Evolutionary conservation across 2,888 invertebrate genomes (phyloP), one percentile per base, ranked within the genome.

Genomic region (Apotomis turbidana): DNA sequence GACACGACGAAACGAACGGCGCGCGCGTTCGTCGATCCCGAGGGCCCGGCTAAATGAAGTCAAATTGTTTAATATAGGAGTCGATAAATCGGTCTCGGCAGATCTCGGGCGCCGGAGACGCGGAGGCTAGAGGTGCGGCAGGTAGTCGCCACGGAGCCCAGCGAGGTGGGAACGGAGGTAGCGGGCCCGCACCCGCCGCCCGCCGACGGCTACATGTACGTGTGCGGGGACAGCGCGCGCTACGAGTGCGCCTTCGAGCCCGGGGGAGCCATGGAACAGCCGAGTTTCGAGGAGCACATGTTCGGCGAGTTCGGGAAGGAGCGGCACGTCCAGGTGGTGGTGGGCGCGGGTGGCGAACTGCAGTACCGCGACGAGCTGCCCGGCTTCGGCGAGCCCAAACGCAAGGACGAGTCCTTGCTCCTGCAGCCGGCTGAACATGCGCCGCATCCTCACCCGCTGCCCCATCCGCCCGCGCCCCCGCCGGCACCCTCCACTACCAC

Each of bases 251-350:
- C 87, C 80, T 91, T 88, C 85, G 92, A 91, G 79, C 83, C 87
- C 59, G 78, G 78, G 60, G 77, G 74, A 58, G 76, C 90, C 89
- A 89, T 97, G 96, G 97, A 97, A 88, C 96, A 94, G 82, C 91
- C 94, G 46, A 87, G 91, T 75, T 95, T 97, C 89, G 97, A 97
- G 85, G 97, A 97, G 85, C 96, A 96, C 82, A 95, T 96, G 84
- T 97, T 97, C 87, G 94, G 95, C 77, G 97, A 97, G 89, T 97
- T 97, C 78, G 95, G 94, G 74, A 93, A 96, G 88, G 94, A 83
- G 73, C 87, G 93, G 54, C 92, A 89, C 74, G 90, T 93, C 74
- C 91, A 92, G 78, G 92, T 91, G 76, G 89, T 93, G 78, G 94
- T 94, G 64, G 89, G 94, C 38, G 86, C 91, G 2, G 89, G 89